Percentiles rank a stretch among this genome's conserved stretches.
phyloP scores from a whole-genome alignment of 2,888 invertebrate species.

The Mechanitis messenoides region DNA sequence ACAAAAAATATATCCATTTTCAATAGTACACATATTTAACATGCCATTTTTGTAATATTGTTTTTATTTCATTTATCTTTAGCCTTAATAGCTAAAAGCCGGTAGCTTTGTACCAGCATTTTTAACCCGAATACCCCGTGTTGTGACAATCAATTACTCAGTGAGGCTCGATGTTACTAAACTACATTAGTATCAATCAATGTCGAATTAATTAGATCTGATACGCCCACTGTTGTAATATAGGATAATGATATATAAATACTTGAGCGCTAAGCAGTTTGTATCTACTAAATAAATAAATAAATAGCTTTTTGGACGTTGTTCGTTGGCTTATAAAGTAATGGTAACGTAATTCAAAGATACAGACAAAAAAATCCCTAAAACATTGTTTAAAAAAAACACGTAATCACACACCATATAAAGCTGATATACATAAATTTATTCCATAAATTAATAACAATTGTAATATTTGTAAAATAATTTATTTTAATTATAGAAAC shows the following conservation, averaged over 20 bases:
- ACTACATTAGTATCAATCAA: conserved; percentile 74
- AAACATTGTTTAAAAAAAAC: no score
- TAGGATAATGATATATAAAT: conserved; percentile 18
- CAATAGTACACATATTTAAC: background rate
- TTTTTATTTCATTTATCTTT: conserved; percentile 7
- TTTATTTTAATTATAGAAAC: no score
- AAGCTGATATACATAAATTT: no score
- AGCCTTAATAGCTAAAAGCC: conserved; percentile 14
- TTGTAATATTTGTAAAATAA: no score
- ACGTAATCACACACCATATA: no score
- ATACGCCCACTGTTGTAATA: conserved; percentile 55
- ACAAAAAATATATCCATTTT: background rate
- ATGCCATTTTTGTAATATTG: background rate
- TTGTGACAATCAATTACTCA: conserved; percentile 73
- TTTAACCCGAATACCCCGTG: conserved; percentile 34
- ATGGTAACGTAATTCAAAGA: no score
- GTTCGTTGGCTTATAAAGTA: background rate
- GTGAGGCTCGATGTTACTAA: conserved; percentile 49
- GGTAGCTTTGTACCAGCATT: conserved; percentile 25
- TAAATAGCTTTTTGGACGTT: background rate
- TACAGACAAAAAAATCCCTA: no score
- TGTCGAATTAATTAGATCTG: conserved; percentile 74
- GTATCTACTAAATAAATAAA: background rate
- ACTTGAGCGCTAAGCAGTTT: conserved; percentile 6
- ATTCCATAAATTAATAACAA: no score